These are phyloP conservation scores for Acropternis orthonyx DNA, from an alignment of 2,797 vertebrate species.

Conservation along the genomic window DNA sequence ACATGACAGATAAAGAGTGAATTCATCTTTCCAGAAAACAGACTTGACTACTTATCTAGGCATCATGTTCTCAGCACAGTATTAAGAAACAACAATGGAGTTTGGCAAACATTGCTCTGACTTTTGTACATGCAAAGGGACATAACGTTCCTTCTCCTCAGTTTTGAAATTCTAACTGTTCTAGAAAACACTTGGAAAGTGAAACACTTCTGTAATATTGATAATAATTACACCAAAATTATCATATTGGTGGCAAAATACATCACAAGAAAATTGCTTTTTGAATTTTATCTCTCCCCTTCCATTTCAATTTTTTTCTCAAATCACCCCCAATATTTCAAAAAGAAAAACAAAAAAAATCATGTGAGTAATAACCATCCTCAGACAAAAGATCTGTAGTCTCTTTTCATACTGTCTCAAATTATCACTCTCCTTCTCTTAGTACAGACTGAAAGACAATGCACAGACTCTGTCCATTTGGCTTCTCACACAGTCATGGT, in stretches of 20 bases:
- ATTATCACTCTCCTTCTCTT: background rate
- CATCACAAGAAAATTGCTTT: background rate
- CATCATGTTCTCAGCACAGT: background rate
- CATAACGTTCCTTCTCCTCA: background rate
- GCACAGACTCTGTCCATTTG: background rate
- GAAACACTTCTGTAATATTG: background rate
- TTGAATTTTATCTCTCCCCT: background rate
- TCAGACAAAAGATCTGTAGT: background rate
- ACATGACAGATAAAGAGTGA: background rate
- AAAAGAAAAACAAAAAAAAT: background rate
- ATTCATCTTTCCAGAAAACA: background rate
- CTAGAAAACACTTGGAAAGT: background rate
- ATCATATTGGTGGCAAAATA: background rate
- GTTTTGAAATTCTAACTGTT: background rate
- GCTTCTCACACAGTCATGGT: rapidly evolving
- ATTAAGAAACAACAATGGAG: background rate
- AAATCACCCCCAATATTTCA: background rate
- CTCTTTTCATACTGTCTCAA: background rate
- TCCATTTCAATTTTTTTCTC: background rate
- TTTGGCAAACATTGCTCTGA: background rate
- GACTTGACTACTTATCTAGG: background rate
- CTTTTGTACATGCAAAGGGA: background rate
- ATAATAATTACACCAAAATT: background rate
- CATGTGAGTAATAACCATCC: background rate
- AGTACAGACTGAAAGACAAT: background rate